Conservation (phyloP, 2,888 invertebrate genomes). For the Athalia cordata region DNA sequence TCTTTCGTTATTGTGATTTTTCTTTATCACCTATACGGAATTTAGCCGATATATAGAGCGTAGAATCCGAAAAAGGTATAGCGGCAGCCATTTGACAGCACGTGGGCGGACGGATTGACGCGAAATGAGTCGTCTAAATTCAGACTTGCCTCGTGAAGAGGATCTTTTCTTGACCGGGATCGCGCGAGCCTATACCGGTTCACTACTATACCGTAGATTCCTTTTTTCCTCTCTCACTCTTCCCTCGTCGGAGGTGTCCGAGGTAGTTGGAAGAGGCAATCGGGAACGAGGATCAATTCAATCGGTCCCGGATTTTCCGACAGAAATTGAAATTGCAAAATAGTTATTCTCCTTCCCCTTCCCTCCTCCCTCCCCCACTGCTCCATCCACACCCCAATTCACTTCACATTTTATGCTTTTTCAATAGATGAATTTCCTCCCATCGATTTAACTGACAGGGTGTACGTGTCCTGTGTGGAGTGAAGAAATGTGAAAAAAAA, state of each 20-base stretch:
- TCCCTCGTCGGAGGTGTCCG: slow-evolving; percentile 21
- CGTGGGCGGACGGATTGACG: slow-evolving; percentile 34
- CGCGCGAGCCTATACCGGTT: background rate
- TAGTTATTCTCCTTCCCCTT: slow-evolving; percentile 21
- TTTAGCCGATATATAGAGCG: background rate
- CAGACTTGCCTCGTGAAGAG: slow-evolving; percentile 37
- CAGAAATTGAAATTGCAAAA: slow-evolving; percentile 44
- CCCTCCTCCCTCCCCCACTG: background rate
- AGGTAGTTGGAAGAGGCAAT: slow-evolving; percentile 26
- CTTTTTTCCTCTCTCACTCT: background rate
- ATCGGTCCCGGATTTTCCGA: slow-evolving; percentile 39
- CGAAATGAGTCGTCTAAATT: slow-evolving; percentile 42
- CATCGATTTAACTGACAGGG: background rate
- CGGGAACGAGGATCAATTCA: slow-evolving; percentile 32
- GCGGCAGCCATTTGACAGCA: background rate
- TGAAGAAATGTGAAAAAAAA: background rate
- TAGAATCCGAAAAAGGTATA: too few relatives aligned
- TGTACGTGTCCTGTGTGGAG: background rate
- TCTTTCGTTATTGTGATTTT: background rate
- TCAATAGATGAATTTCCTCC: slow-evolving; percentile 34
- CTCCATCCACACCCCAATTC: slow-evolving; percentile 11
- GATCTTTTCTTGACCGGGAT: slow-evolving; percentile 42
- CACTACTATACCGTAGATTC: background rate
- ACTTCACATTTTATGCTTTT: slow-evolving; percentile 38
- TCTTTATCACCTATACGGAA: background rate